A percentile compares a stretch with the other conserved stretches of the same genome.
phyloP scores from a whole-genome alignment of 2,888 invertebrate genomes.

The Frankliniella fusca region DNA sequence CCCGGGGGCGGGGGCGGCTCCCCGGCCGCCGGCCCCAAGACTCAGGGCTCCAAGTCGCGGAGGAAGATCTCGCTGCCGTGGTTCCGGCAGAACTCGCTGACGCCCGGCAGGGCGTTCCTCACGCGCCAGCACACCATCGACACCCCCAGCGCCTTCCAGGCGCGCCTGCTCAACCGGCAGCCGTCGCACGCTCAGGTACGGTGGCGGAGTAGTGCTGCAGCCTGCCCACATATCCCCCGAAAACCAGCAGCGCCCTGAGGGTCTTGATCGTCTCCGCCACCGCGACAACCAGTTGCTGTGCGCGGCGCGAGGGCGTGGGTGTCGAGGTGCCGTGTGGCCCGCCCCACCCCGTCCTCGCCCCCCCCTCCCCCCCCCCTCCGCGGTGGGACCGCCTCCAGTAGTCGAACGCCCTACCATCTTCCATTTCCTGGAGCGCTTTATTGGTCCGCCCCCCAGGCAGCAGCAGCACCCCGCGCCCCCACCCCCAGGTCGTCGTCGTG shows the following conservation, averaged over 20 bases:
- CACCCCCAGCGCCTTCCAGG: slow-evolving; percentile 80
- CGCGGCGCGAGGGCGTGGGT: neutral
- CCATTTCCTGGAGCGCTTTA: too few species aligned
- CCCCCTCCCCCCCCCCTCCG: too few species aligned
- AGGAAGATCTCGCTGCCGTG: slow-evolving; percentile 86
- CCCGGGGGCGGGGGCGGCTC: slow-evolving; percentile 39
- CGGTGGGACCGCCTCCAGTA: too few species aligned
- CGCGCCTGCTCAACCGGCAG: slow-evolving; percentile 65
- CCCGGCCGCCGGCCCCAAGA: slow-evolving; percentile 48
- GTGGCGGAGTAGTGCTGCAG: neutral
- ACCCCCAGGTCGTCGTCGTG: too few species aligned
- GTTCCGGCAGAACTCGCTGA: slow-evolving; percentile 78
- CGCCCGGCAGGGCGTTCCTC: slow-evolving; percentile 67
- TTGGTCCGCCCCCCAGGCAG: too few species aligned
- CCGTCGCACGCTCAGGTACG: slow-evolving; percentile 59
- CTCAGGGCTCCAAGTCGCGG: slow-evolving; percentile 60
- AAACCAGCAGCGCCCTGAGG: neutral
- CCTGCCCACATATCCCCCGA: neutral
- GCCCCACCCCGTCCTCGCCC: too few species aligned
- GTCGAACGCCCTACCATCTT: too few species aligned
- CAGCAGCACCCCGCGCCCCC: too few species aligned
- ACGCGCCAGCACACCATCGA: slow-evolving; percentile 87
- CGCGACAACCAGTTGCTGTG: neutral
- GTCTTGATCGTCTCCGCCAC: too few species aligned
- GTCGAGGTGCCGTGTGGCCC: neutral